Evolutionary conservation across 2,888 invertebrate genomes (phyloP), one percentile per base, ranked within the genome.

Genomic region (Caenorhabditis imperialis): DNA sequence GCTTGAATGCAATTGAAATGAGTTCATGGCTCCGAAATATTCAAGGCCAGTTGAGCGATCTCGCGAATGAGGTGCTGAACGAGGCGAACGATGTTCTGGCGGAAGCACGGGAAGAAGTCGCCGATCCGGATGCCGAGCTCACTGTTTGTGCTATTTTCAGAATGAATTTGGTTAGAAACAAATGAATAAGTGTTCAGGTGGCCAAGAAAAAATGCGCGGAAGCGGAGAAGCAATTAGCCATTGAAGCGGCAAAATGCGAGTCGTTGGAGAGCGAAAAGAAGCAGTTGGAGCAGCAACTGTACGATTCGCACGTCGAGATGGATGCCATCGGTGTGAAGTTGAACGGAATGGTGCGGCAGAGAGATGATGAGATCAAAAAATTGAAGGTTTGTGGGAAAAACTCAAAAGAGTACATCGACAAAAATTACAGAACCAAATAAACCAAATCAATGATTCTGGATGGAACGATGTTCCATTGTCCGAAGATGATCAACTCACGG

Each of bases 21-120:
- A 65, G 63, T 35, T 35, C 45, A 20, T 75, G 75, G 75, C 33
- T 75, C 16, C 58, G 63, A 45, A 81, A 81, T 55, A 61, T 84
- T n/a, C 77, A 84, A 76, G 84, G 82, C 12, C 84, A 84, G 50
- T 57, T 85, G 8, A 75, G 76, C 10, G 85, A 85, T 47, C 58
- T 85, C 20, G 84, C 84, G n/a, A 79, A 81, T n/a, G 85, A 85
- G 62, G 84, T 85, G 12, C 75, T 85, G 18, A 81, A 73, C 60
- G 84, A 85, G 40, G 80, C 80, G 47, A 62, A 57, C 8, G 80
- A 81, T 42, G 83, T 85, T 3, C 67, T 85, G 14, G 75, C 72
- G 40, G 84, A 85, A 37, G 84, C 84, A 1, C 77, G 77, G 7
- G 79, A 83, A 62, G 85, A 85, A 47, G 81, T 83, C 7, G 78